Evolutionary conservation across 1,140 invertebrate genomes (phyloP), one percentile per base, ranked within the genome.

Genomic region (Phenacoccus solenopsis): DNA sequence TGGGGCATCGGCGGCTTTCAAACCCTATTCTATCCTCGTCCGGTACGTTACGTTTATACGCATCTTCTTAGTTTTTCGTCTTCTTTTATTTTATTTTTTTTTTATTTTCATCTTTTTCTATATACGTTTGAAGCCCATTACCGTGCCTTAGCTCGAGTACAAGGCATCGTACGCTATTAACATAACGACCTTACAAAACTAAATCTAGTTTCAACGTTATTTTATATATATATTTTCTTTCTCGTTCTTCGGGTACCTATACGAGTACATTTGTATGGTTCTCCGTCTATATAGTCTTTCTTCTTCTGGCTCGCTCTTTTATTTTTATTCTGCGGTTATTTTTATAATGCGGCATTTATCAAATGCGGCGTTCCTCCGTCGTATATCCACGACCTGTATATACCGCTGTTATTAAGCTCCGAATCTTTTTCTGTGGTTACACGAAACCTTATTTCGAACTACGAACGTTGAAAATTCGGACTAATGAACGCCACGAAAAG

Each of bases 281-380:
- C 3, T 64, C 5, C 16, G 4, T 64, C 3, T 25, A 10, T 10
- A 24, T 64, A 10, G 22, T 24, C 2, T 64, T 64, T 59, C 5
- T 64, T 64, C 21, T 64, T 4, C 22, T 64, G 9, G 21, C 25
- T 64, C 25, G 22, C 7, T 64, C 25, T 64, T 64, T 64, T 64
- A 25, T 64, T 64, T 64, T 64, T 64, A 64, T 64, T 64, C 59
- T 64, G 59, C 59, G 59, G 59, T 64, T 64, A 64, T 64, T 64
- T 64, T 64, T 64, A 64, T 64, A 64, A 64, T 64, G 59, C 59
- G 59, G 59, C 59, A 64, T 64, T 64, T 64, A 64, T 64, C 59
- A 64, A 64, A 64, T 64, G 21, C 13, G 4, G 10, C 3, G 4
- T 64, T 59, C 20, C 21, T 20, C 21, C 7, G 20, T 59, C 30